phyloP scores from a whole-genome alignment of 2,113 vertebrate genomes.

The Trachemys scripta region DNA sequence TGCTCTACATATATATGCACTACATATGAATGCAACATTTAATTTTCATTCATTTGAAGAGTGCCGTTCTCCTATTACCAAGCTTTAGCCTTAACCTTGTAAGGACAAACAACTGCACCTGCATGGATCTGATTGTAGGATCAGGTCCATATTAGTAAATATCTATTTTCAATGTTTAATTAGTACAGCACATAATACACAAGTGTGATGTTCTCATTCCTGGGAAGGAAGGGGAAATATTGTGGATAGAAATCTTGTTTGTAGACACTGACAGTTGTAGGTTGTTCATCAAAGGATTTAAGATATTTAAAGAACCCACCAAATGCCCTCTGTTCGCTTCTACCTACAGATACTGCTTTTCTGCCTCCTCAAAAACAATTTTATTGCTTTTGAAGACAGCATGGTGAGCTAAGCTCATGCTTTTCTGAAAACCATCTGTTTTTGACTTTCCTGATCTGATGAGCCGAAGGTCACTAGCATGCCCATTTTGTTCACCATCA shows the following conservation, averaged over 20 bases:
- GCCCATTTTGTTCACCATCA: background rate
- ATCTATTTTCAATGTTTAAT: background rate
- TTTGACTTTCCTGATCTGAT: background rate
- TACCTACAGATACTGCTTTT: background rate
- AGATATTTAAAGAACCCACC: background rate
- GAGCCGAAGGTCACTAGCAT: background rate
- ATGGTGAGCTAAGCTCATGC: background rate
- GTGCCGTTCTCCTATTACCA: background rate
- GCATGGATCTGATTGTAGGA: background rate
- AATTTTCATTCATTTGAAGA: background rate
- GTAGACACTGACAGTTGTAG: background rate
- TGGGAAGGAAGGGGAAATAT: background rate
- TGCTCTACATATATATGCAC: background rate
- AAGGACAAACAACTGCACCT: background rate
- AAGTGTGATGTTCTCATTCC: background rate
- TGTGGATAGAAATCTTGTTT: background rate
- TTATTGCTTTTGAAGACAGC: background rate
- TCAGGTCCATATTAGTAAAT: background rate
- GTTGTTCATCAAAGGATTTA: background rate
- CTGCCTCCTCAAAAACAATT: background rate
- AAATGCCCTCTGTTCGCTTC: background rate
- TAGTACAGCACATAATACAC: rapidly evolving
- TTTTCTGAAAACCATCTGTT: background rate
- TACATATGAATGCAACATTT: background rate
- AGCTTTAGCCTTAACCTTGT: background rate